A percentile compares a stretch with the other conserved stretches of the same genome.
Conservation (phyloP, 35 echinoderm and acorn worm genomes). For the Stichopus chloronotus region DNA sequence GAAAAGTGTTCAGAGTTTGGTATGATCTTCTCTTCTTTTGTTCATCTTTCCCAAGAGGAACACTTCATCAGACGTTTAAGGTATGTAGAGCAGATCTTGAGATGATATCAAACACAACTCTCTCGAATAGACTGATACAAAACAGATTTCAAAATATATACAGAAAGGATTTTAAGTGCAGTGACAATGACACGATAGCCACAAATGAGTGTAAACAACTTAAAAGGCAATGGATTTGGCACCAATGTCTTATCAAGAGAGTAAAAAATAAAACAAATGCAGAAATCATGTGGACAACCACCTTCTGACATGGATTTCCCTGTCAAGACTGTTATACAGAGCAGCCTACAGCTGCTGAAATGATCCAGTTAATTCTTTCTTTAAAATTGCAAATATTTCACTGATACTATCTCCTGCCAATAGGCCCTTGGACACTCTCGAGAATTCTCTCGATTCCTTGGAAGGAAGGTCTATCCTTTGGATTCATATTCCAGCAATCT, state of each 20-base stretch:
- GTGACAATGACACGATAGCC: neutral
- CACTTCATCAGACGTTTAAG: too few relatives aligned
- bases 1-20: too few relatives aligned
- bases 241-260: neutral
- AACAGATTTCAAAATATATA: neutral
- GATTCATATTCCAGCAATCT: constrained; percentile 36
- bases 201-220: neutral
- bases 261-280: neutral
- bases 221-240: constrained; percentile 24
- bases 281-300: neutral
- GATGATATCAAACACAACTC: too few relatives aligned
- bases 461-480: constrained; percentile 36
- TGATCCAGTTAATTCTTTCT: neutral
- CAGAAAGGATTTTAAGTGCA: neutral
- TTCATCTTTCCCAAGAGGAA: too few relatives aligned
- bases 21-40: too few relatives aligned
- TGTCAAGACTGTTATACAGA: neutral
- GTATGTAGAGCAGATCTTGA: too few relatives aligned
- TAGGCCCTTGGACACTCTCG: constrained; percentile 27
- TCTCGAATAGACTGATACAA: neutral
- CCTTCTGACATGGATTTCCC: neutral
- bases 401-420: constrained; percentile 17
- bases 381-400: neutral
- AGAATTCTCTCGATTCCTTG: constrained; percentile 10
- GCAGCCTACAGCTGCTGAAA: neutral